A percentile compares a stretch with the other conserved stretches of the same genome.
These are phyloP conservation scores for Berghia stephanieae DNA, from an alignment of 1,140 invertebrate genomes.

Conservation along the genomic window DNA sequence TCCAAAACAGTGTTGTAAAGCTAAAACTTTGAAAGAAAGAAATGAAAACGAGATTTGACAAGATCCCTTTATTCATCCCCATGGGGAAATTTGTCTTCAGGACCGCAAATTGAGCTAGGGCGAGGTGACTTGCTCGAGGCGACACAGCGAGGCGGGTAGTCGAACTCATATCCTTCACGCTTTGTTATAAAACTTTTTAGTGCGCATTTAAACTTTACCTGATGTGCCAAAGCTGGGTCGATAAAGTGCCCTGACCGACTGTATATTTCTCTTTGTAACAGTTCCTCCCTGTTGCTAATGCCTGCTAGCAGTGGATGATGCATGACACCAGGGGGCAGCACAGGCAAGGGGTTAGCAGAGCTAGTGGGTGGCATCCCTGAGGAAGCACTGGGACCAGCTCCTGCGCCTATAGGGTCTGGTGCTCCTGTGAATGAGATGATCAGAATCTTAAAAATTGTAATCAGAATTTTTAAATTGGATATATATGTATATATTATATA, in stretches of 20 bases:
- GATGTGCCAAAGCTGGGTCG: constrained; percentile 81
- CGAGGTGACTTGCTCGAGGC: too few relatives aligned
- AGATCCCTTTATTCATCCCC: background rate
- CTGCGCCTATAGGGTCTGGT: background rate
- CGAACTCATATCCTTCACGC: too few relatives aligned
- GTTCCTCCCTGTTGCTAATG: constrained; percentile 55
- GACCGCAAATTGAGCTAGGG: too few relatives aligned
- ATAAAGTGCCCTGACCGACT: constrained; percentile 79
- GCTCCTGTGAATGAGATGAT: background rate
- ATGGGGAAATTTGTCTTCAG: too few relatives aligned
- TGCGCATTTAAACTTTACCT: constrained; percentile 67
- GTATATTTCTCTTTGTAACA: constrained; percentile 75
- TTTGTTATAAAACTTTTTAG: background rate
- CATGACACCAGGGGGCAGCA: constrained; percentile 20
- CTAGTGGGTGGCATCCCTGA: background rate
- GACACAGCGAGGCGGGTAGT: too few relatives aligned
- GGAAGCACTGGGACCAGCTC: constrained; percentile 16
- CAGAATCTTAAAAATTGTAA: too few relatives aligned
- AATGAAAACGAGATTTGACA: too few relatives aligned
- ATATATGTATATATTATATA: too few relatives aligned
- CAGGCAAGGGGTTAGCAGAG: background rate
- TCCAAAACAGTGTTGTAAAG: too few relatives aligned
- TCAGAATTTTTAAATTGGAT: too few relatives aligned
- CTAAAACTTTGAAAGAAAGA: too few relatives aligned
- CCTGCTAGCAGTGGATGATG: constrained; percentile 68